Evolutionary conservation across 2,113 vertebrate species (phyloP).

Genomic region (Chelonoidis abingdonii): DNA sequence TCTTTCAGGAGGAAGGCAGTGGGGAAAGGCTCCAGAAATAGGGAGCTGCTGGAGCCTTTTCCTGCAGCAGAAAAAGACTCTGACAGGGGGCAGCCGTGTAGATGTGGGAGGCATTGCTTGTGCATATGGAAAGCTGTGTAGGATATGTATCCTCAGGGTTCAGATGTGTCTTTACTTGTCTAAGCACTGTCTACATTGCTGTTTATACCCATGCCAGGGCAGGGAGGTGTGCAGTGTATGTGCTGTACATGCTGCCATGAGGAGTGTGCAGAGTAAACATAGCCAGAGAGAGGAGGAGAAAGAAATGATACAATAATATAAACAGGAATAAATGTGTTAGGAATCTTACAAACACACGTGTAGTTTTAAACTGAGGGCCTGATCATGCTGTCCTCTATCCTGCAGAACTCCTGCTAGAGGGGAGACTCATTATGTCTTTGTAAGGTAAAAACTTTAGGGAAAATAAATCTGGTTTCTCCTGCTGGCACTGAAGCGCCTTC

Average conservation of each 20-base stretch:
- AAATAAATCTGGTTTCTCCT: slow-evolving; percentile 36
- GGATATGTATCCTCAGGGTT: not conserved
- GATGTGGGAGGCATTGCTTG: not conserved
- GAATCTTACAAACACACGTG: not conserved
- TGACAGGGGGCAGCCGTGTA: not conserved
- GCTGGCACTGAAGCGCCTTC: slow-evolving; percentile 3
- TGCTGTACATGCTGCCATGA: too few relatives aligned
- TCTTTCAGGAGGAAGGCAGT: too few relatives aligned
- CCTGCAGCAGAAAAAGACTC: too few relatives aligned
- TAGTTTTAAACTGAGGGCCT: not conserved
- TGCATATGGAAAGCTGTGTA: not conserved
- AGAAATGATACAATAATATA: not conserved
- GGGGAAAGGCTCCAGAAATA: too few relatives aligned
- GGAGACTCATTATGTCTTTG: slow-evolving; percentile 41
- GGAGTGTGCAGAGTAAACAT: too few relatives aligned
- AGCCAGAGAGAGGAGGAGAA: not conserved
- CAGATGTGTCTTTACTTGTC: too few relatives aligned
- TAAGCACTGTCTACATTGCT: too few relatives aligned
- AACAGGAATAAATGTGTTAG: not conserved
- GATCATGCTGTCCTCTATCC: not conserved
- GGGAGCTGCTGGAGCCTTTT: not conserved
- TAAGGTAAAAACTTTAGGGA: slow-evolving; percentile 49
- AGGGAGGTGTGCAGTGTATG: too few relatives aligned
- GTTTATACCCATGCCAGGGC: too few relatives aligned
- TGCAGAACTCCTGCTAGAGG: slow-evolving; percentile 24